These are phyloP conservation scores for Sus cebifrons DNA, from an alignment of 2,797 vertebrate genomes.

Conservation along the genomic window DNA sequence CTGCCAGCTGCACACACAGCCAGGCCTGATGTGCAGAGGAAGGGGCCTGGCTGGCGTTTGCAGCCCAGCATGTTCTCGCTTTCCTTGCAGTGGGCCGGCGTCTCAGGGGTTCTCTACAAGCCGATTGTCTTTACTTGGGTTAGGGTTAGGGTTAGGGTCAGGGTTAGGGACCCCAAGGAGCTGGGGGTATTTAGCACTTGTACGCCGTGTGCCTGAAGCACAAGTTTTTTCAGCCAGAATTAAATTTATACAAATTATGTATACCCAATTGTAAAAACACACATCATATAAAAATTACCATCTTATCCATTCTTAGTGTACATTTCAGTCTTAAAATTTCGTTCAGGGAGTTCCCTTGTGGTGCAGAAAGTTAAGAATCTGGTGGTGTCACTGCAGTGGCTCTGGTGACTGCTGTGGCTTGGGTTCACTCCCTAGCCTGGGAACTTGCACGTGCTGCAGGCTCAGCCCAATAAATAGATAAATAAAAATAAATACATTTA, in stretches of 20 bases:
- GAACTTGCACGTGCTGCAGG: no score
- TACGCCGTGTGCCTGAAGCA: background rate
- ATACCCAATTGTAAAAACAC: background rate
- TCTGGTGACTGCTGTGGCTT: no score
- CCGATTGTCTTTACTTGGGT: background rate
- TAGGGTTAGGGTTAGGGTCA: no score
- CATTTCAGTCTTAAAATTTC: accelerated
- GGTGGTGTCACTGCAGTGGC: no score
- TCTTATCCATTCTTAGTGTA: no score
- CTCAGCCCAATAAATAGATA: no score
- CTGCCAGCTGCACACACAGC: accelerated
- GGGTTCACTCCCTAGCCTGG: no score
- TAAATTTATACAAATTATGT: no score
- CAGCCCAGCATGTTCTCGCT: accelerated
- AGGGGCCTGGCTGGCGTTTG: accelerated
- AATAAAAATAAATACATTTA: no score
- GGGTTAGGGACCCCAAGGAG: background rate
- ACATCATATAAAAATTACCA: background rate
- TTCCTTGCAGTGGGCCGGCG: background rate
- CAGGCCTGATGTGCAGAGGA: background rate
- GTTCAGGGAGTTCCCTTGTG: background rate
- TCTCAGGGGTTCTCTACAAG: background rate
- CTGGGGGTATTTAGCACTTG: background rate
- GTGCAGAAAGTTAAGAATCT: no score
- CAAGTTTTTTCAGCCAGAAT: background rate